Evolutionary conservation across 2,888 invertebrate genomes (phyloP), one percentile per base, ranked within the genome.

Genomic region (Poecilus cupreus): DNA sequence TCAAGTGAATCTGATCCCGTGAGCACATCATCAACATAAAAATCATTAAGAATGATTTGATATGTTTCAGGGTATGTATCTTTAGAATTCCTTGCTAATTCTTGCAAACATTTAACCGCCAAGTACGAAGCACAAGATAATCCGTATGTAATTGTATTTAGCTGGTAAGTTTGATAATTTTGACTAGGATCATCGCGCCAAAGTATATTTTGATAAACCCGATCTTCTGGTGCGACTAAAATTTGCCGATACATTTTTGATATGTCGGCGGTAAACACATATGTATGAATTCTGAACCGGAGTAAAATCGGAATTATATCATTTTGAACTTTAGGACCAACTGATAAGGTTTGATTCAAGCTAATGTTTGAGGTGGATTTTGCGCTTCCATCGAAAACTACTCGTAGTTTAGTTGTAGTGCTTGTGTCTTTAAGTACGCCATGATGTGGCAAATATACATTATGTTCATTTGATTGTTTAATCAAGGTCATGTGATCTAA

Each of bases 241-340:
- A 87, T 84, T 76, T 87, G 86, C 0, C 85, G 72, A 39, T 85
- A 87, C 86, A 87, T 87, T 78, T 87, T 85, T 3, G 83, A 49
- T 16, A 87, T 83, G 51, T 85, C 86, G 0, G 86, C 85, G 1
- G 84, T 80, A 0, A 86, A 26, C 18, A 83, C 83, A 1, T 85
- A 82, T 0, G 77, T 81, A 64, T 84, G 39, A 0, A 4, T 22
- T 22, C 86, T 76, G 85, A 86, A 86, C 5, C 84, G 70, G 82
- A 84, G 81, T 1, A 86, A 70, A 1, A 86, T 70, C 22, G 84
- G 84, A 16, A 85, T 82, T 26, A 87, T 80, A 37, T 86, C 85
- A 3, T 82, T 43, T 75, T 87, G 86, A 0, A 87, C 32, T 0
- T 82, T 83, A 10, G 86, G 85, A 16, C 85, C 85, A 0, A 85